phyloP scores from a whole-genome alignment of 2,888 invertebrate species.

The Erebia palarica region DNA sequence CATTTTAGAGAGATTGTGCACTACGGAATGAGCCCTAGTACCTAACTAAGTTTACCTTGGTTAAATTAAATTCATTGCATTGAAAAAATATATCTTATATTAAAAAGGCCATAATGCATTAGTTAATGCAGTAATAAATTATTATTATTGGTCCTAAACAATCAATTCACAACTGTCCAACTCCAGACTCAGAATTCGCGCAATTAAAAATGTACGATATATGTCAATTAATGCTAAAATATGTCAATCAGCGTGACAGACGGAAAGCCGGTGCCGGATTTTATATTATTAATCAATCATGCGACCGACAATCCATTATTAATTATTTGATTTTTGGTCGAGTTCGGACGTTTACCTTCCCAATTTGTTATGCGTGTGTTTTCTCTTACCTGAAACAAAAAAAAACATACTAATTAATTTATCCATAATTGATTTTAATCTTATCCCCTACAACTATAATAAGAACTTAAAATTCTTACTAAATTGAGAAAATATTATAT shows the following conservation, averaged over 20 bases:
- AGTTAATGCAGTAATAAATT: neutral
- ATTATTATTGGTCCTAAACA: constrained; percentile 23
- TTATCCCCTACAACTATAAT: too few species aligned
- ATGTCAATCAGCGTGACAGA: constrained; percentile 62
- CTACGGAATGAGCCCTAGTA: too few species aligned
- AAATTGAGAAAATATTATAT: too few species aligned
- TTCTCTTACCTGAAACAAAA: constrained; percentile 45
- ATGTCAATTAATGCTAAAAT: constrained; percentile 73
- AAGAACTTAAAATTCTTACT: too few species aligned
- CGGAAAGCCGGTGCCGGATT: constrained; percentile 51
- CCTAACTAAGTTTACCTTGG: neutral
- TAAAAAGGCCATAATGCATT: neutral
- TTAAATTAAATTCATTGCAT: neutral
- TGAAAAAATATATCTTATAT: neutral
- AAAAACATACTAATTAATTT: constrained; percentile 13
- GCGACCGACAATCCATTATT: constrained; percentile 50
- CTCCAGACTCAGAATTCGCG: constrained; percentile 43
- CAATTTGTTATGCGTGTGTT: neutral
- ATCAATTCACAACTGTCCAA: constrained; percentile 35
- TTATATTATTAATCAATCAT: constrained; percentile 59
- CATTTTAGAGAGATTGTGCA: too few species aligned
- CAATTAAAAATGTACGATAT: constrained; percentile 64
- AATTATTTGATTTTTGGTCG: constrained; percentile 44
- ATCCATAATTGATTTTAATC: neutral
- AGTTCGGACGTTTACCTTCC: constrained; percentile 34